These are phyloP conservation scores for Hyla sarda DNA, from an alignment of 2,113 vertebrate genomes.

Conservation along the genomic window DNA sequence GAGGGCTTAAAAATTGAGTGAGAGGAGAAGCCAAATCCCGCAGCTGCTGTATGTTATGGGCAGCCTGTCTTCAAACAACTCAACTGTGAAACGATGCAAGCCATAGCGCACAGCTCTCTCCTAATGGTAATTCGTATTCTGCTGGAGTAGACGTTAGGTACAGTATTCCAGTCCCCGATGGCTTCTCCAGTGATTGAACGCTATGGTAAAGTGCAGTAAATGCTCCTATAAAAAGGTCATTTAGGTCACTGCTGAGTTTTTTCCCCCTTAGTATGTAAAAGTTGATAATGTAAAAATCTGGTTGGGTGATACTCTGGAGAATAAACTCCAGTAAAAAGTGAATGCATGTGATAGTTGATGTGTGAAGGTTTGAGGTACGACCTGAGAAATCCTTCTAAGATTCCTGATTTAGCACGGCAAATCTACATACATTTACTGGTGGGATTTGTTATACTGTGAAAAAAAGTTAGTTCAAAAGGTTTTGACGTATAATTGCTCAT, in stretches of 20 bases:
- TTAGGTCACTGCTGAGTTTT: slow-evolving; percentile 40
- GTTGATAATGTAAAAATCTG: slow-evolving; percentile 1
- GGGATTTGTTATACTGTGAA: too few species aligned
- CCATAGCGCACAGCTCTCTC: slow-evolving; percentile 65
- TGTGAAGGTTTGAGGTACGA: not conserved
- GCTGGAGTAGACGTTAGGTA: not conserved
- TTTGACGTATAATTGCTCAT: too few species aligned
- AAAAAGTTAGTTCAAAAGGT: too few species aligned
- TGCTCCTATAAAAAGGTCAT: slow-evolving; percentile 62
- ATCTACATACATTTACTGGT: not conserved
- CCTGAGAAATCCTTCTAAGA: not conserved
- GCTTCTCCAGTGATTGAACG: slow-evolving; percentile 39
- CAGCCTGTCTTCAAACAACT: slow-evolving; percentile 67
- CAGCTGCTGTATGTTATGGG: slow-evolving; percentile 68
- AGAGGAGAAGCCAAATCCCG: slow-evolving; percentile 57
- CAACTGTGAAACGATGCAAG: slow-evolving; percentile 71
- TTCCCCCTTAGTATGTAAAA: not conserved
- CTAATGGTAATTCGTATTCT: slow-evolving; percentile 60
- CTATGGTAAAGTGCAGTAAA: slow-evolving; percentile 37
- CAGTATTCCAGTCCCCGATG: slow-evolving; percentile 21
- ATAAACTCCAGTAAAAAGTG: not conserved
- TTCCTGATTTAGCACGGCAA: not conserved
- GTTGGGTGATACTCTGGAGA: not conserved
- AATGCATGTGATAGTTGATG: not conserved
- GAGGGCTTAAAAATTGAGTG: slow-evolving; percentile 60